Base-by-base conservation (phyloP, 1,140 invertebrate species). In the Drepana arcuata region DNA sequence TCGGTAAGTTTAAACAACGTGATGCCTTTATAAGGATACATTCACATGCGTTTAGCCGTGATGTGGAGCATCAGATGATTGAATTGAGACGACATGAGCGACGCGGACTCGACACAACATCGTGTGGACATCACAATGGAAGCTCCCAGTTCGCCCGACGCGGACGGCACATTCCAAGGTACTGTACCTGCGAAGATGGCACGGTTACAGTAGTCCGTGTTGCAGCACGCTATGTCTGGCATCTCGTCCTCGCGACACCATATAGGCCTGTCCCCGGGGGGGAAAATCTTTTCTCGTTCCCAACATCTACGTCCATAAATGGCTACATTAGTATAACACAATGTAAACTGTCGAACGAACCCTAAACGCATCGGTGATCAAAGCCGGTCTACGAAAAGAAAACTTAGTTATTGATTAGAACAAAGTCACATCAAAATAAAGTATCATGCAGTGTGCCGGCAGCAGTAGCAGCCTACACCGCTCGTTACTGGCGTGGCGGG, bases 181-280 rank as follows among this genome's bases (percentile, higher is more conserved):
- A 57, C 55, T 56, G 59, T 75, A 77, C 74, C 74, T 79, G 59
- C 34, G 49, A 72, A 66, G 55, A 60, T 41, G 55, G 86, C 63
- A 54, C 68, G 73, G 79, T 90, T 90, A 85, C 88, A 90, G 74
- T 80, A 85, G 83, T 90, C 88, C 58, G 67, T 63, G 25, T 84
- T 63, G 61, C 87, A 86, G 83, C 89, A 90, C 79, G 86, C 87
- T 56, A 84, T 85, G 49, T 82, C 68, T 41, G 85, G 68, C 47
- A 81, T 80, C 55, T 79, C 70, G 49, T 70, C 62, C 41, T 87
- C 79, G 59, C 84, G 79, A 74, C 88, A 87, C 85, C 88, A 89
- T 48, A 88, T 77, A 43, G 89, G 73, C 33, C 74, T 83, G 64
- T 87, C 87, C 55, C 87, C 86, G 25, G 86, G 86, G 50, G 87